Base-by-base conservation (phyloP, 2,797 vertebrate genomes). In the Paguma larvata region DNA sequence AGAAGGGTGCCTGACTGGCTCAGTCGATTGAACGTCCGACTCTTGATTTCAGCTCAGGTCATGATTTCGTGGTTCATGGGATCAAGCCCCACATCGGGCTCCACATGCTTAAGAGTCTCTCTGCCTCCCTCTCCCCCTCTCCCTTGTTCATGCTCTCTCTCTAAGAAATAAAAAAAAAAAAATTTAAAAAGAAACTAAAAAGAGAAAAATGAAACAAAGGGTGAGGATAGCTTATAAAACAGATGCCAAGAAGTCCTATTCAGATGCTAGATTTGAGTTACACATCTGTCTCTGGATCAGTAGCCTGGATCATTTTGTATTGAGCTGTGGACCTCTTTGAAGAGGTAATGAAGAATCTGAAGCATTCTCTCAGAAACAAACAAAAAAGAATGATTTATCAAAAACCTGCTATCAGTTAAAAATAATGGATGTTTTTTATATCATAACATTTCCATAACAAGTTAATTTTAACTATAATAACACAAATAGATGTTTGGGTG, bases 341-440 rank as follows among this genome's bases (percentile, higher is more conserved):
- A 46, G 38, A 23, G 72, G 21, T 53, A 77, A 44, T 75, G 77
- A 72, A 68, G 82, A 21, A 62, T 79, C 53, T 95, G 75, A 89
- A 94, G 80, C n/a, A 75, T 86, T 48, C 34, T 13, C 19, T 83
- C 25, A 84, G 85, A 93, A 89, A 94, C 53, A 70, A 77, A 89
- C n/a, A 62, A 72, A 21, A n/a, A 72, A 51, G 41, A 94, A 84
- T 93, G 73, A 90, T 38, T 84, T 86, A 82, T 72, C 27, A 85
- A 84, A 82, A 85, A 80, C 4, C 78, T 79, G 25, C 12, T 84
- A 16, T 16, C 53, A 63, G 38, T 94, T 62, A 95, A 96, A 91
- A 91, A 63, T 38, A 91, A 32, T 1, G 68, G 15, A 11, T 41
- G 25, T 46, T 68, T 73, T 89, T 79, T 59, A 87, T 1, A 34